phyloP scores from a whole-genome alignment of 2,113 vertebrate genomes.

The Oreocharis arfaki region DNA sequence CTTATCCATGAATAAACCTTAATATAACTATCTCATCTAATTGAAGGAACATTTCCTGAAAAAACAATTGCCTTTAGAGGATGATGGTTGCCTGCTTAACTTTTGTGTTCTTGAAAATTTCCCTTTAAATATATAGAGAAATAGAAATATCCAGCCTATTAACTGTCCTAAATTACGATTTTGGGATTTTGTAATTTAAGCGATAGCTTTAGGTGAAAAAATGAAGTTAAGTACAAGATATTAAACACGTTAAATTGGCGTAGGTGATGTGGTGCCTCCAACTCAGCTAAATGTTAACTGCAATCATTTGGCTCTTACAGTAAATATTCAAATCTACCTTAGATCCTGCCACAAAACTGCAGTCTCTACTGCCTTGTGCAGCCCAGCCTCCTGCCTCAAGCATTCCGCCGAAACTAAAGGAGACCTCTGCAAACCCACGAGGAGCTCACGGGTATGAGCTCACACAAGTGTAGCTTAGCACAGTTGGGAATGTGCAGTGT shows the following conservation, averaged over 20 bases:
- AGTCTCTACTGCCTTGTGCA: background rate
- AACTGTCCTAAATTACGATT: background rate
- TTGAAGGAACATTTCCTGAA: background rate
- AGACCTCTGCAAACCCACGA: background rate
- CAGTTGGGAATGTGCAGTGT: accelerated
- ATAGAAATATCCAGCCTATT: background rate
- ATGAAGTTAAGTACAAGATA: background rate
- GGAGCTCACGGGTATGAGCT: background rate
- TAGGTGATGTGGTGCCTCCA: background rate
- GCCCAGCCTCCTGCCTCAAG: background rate
- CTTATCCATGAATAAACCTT: background rate
- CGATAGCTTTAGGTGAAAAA: background rate
- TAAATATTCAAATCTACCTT: background rate
- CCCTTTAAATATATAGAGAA: background rate
- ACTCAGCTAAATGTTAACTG: background rate
- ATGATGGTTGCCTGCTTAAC: background rate
- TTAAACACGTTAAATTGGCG: background rate
- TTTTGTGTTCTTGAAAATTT: background rate
- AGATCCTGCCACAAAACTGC: background rate
- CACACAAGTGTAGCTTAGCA: background rate
- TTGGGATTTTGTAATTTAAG: background rate
- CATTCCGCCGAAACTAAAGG: background rate
- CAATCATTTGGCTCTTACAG: background rate
- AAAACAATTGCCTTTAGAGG: background rate
- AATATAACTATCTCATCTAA: background rate